Base-by-base conservation (phyloP, 2,888 invertebrate genomes). In the Torymus texanus region DNA sequence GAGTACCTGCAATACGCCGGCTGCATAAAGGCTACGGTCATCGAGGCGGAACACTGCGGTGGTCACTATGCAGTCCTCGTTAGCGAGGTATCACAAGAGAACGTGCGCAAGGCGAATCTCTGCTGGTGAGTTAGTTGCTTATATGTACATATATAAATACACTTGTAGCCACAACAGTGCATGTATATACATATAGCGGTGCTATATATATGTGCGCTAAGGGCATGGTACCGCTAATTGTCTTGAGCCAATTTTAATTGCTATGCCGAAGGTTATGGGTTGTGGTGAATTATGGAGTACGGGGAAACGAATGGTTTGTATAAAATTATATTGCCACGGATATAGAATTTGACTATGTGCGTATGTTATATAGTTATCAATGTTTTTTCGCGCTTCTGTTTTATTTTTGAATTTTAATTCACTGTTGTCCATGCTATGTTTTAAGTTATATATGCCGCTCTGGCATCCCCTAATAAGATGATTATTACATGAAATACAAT, bases 1-100 rank as follows among this genome's bases (percentile, higher is more conserved):
- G 93, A 93, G 86, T 93, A 93, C 86, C 87, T 93, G 71, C 91
- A 91, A 82, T 92, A 93, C 85, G 93, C 93, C 0, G 91, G 92
- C 16, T 93, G 93, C 85, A 92, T 93, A 84, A 93, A 93, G 87
- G 91, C 91, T 70, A 93, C 93, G 2, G 91, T 93, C 61, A 92
- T 92, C 3, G 91, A 92, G 83, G 90, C 91, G 68, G 89, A 89
- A 41, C 92, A 92, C 82, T 93, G 93, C 84, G 92, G 92, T 4
- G 89, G 90, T 58, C 92, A 93, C 82, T 93, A 93, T 85, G 91
- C 91, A 77, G 89, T 92, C 59, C 88, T 93, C 51, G 93, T 93
- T 0, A 91, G 92, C 80, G 92, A 93, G 87, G 93, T 93, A 11
- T 91, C 92, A 1, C 92, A 92, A 84, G 91, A 91, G 55, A 91